phyloP scores from a whole-genome alignment of 1,140 invertebrate genomes.

The Cydia splendana region DNA sequence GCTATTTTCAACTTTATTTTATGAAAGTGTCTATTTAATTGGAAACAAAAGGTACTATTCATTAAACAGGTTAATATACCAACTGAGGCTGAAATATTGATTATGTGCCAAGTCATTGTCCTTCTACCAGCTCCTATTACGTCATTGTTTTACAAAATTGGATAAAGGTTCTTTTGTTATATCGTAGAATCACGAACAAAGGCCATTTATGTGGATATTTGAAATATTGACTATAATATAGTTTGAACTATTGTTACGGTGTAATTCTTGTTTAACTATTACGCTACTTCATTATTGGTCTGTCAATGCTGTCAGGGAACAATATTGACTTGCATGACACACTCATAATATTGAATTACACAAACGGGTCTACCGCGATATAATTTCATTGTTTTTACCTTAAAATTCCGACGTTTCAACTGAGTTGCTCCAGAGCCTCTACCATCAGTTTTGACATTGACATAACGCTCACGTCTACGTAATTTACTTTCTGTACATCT shows the following conservation, averaged over 20 bases:
- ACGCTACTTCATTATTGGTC: too few relatives aligned
- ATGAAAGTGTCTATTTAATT: background rate
- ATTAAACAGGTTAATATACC: background rate
- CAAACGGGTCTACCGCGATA: too few relatives aligned
- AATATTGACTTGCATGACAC: background rate
- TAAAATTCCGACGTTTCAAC: too few relatives aligned
- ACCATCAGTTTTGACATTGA: too few relatives aligned
- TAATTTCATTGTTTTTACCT: too few relatives aligned
- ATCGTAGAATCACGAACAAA: background rate
- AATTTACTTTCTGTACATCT: too few relatives aligned
- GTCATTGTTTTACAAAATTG: conserved; percentile 19
- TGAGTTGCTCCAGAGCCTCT: too few relatives aligned
- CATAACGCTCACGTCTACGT: too few relatives aligned
- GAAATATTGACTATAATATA: background rate
- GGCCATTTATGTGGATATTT: background rate
- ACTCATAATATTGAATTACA: too few relatives aligned
- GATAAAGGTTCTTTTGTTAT: background rate
- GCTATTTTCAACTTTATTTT: background rate
- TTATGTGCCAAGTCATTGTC: conserved; percentile 4
- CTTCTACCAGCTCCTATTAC: background rate
- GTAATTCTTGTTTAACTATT: background rate
- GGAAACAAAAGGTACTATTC: background rate
- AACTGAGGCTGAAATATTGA: background rate
- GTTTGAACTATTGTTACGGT: background rate
- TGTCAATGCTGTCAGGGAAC: background rate